A percentile compares a stretch with the other conserved stretches of the same genome.
Evolutionary conservation across 2,113 vertebrate species (phyloP).

Genomic region (Vidua chalybeata): DNA sequence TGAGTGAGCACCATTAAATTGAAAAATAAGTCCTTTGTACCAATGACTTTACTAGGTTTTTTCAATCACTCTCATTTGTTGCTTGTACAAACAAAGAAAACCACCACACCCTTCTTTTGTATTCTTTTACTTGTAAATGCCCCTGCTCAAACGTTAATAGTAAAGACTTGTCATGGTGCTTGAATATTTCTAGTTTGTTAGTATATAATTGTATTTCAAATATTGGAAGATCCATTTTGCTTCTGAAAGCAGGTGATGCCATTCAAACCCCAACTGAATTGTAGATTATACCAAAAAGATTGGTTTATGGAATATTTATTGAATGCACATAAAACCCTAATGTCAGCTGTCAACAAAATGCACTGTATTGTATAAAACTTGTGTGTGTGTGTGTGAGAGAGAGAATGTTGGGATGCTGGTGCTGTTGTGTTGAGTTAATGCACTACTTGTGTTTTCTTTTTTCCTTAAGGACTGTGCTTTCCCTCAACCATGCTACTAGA

Average conservation of each 20-base stretch:
- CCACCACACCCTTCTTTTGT: background rate
- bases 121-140: slow-evolving; percentile 18
- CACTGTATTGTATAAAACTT: slow-evolving; percentile 57
- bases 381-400: background rate
- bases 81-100: background rate
- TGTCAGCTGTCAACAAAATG: slow-evolving; percentile 55
- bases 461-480: slow-evolving; percentile 41
- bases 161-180: slow-evolving; percentile 39
- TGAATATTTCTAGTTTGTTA: slow-evolving; percentile 33
- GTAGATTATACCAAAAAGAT: slow-evolving; percentile 55
- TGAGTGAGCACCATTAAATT: background rate
- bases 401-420: slow-evolving; percentile 9
- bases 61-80: slow-evolving; percentile 27
- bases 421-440: slow-evolving; percentile 38
- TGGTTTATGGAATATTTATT: slow-evolving; percentile 55
- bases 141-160: background rate
- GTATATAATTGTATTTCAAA: slow-evolving; percentile 11
- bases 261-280: slow-evolving; percentile 28
- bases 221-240: background rate
- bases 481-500: slow-evolving; percentile 35
- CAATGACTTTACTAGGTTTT: background rate
- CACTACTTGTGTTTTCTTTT: slow-evolving; percentile 51
- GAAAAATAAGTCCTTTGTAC: background rate
- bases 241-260: background rate
- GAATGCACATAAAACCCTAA: slow-evolving; percentile 49